Evolutionary conservation across 92 coral and sea anemone genomes (phyloP).

Genomic region (Muricea muricata): DNA sequence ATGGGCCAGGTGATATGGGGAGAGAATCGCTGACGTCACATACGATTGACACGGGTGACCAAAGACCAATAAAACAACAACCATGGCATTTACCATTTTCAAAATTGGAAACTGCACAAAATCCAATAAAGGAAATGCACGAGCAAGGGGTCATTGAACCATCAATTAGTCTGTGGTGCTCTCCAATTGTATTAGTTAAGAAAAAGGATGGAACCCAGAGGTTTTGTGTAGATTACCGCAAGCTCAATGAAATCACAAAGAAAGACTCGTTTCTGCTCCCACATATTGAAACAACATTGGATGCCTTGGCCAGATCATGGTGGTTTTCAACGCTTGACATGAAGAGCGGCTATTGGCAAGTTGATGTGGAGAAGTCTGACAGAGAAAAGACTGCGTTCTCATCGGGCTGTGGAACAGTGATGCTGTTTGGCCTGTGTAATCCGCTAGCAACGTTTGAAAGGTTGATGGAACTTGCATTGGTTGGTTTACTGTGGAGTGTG

Average conservation of each 20-base stretch:
- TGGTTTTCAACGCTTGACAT: background rate
- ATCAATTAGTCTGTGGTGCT: background rate
- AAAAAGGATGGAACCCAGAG: background rate
- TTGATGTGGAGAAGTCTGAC: background rate
- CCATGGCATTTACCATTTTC: background rate
- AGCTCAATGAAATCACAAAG: background rate
- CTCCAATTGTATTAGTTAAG: background rate
- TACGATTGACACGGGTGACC: slow-evolving; percentile 16
- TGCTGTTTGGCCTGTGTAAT: too few relatives aligned
- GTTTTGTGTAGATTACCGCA: background rate
- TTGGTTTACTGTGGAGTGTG: slow-evolving; percentile 35
- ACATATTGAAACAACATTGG: background rate
- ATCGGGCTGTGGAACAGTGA: too few relatives aligned
- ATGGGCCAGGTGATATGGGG: slow-evolving; percentile 29
- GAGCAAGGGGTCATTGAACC: background rate
- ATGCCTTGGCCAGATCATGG: background rate
- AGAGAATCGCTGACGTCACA: background rate
- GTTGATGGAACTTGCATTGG: slow-evolving; percentile 22
- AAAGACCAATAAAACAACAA: slow-evolving; percentile 12
- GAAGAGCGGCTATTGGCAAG: too few relatives aligned
- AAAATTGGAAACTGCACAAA: background rate
- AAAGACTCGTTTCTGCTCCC: slow-evolving; percentile 16
- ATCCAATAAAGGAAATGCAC: background rate
- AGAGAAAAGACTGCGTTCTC: too few relatives aligned
- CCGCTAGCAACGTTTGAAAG: slow-evolving; percentile 30